Conservation (phyloP, 2,888 invertebrate genomes). For the Caenorhabditis auriculariae region DNA sequence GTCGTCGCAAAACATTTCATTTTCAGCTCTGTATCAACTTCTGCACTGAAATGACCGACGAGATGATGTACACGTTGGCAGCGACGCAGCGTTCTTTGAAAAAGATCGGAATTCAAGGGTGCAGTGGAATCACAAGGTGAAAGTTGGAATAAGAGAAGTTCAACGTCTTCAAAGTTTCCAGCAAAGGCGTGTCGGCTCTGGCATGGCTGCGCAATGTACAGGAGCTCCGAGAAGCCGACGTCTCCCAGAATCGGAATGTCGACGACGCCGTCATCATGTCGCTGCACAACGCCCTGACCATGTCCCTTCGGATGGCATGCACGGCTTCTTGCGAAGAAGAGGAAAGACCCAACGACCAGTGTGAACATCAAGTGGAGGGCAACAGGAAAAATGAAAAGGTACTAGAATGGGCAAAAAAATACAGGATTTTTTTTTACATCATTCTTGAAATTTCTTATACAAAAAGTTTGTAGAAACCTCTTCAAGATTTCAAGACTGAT, state of each 20-base stretch:
- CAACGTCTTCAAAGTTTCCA: conserved; percentile 6
- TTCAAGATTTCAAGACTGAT: background rate
- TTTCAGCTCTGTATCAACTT: conserved; percentile 21
- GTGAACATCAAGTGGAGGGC: no score
- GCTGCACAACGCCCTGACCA: conserved; percentile 33
- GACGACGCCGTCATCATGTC: conserved; percentile 26
- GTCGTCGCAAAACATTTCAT: background rate
- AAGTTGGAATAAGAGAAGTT: background rate
- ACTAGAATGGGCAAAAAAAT: no score
- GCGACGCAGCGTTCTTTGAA: conserved; percentile 21
- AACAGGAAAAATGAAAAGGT: background rate
- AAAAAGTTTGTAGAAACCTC: no score
- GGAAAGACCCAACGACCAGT: no score
- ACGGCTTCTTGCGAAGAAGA: background rate
- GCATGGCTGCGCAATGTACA: conserved; percentile 27
- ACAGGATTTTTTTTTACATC: no score
- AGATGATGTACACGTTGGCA: conserved; percentile 27
- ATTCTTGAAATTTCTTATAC: no score
- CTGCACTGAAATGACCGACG: conserved; percentile 25
- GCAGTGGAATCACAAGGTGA: conserved; percentile 25
- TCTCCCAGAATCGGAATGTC: conserved; percentile 23
- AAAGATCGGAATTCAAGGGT: conserved; percentile 22
- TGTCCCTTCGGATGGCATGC: no score
- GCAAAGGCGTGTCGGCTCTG: conserved; percentile 30
- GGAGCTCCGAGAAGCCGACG: conserved; percentile 13